A percentile compares a stretch with the other conserved stretches of the same genome.
Conservation (phyloP, 2,888 invertebrate genomes). For the Latheticus oryzae region DNA sequence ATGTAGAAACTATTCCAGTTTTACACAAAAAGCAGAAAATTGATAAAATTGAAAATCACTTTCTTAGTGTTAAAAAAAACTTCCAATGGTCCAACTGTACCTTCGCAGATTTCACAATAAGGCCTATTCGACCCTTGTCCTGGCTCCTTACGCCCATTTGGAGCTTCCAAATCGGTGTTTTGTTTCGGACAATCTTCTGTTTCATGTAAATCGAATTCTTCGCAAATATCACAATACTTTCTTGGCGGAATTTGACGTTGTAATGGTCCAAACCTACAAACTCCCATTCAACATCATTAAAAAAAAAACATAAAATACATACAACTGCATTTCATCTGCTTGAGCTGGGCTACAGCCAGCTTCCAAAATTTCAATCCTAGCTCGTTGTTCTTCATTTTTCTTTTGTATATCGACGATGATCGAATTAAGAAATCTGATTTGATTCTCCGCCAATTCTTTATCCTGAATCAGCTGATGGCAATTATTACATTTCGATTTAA, state of each 20-base stretch:
- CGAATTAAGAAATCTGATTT: slow-evolving; percentile 93
- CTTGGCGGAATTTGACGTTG: slow-evolving; percentile 73
- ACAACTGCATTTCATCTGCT: slow-evolving; percentile 65
- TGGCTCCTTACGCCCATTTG: slow-evolving; percentile 57
- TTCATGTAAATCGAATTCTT: slow-evolving; percentile 95
- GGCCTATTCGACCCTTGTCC: slow-evolving; percentile 69
- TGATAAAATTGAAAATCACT: no score
- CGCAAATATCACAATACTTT: slow-evolving; percentile 97
- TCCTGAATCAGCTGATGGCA: slow-evolving; percentile 69
- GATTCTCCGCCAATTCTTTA: slow-evolving; percentile 74
- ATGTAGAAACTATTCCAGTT: background rate
- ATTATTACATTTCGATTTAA: slow-evolving; percentile 48
- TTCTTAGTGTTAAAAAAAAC: background rate
- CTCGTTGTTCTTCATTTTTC: slow-evolving; percentile 87
- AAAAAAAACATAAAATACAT: slow-evolving; percentile 42
- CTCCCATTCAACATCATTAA: slow-evolving; percentile 11
- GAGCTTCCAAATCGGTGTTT: slow-evolving; percentile 69
- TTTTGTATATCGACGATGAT: slow-evolving; percentile 96
- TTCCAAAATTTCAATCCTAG: slow-evolving; percentile 83
- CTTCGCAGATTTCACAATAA: slow-evolving; percentile 95
- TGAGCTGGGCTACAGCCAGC: slow-evolving; percentile 67
- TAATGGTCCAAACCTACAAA: slow-evolving; percentile 54
- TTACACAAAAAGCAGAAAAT: no score
- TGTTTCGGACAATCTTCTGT: slow-evolving; percentile 97
- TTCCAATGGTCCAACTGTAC: no score